Percentiles rank a stretch among this genome's conserved stretches.
Conservation (phyloP, 2,888 invertebrate genomes). For the Branchinecta sandiegonensis region DNA sequence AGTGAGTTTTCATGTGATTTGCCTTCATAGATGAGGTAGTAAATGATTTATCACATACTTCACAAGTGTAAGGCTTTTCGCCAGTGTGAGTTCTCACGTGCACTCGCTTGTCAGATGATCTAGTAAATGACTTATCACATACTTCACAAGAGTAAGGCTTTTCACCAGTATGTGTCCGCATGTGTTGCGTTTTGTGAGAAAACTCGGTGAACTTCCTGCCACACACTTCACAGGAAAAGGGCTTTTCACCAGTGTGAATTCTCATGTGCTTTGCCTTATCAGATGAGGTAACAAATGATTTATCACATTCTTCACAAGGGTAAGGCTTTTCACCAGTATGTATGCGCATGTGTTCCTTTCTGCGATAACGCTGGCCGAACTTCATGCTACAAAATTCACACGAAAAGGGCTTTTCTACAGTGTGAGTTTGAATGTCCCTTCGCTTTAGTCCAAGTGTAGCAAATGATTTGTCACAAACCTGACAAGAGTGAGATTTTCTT, state of each 20-base stretch:
- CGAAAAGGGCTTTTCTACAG: constrained; percentile 28
- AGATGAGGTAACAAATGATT: constrained; percentile 26
- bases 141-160: too few species aligned
- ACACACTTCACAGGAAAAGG: constrained; percentile 3
- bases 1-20: too few species aligned
- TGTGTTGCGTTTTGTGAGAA: too few species aligned
- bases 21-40: too few species aligned
- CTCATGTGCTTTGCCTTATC: not conserved
- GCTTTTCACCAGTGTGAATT: constrained; percentile 28
- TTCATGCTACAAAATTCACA: constrained; percentile 25
- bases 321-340: constrained; percentile 23
- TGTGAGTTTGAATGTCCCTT: constrained; percentile 28
- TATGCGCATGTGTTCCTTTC: constrained; percentile 26
- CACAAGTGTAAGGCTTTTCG: too few species aligned
- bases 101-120: too few species aligned
- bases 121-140: too few species aligned
- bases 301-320: constrained; percentile 30
- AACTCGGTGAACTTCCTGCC: too few species aligned
- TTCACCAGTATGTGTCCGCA: too few species aligned
- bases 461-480: constrained; percentile 28
- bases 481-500: constrained; percentile 25
- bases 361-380: constrained; percentile 26
- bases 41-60: too few species aligned
- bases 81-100: too few species aligned
- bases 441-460: constrained; percentile 27